These are phyloP conservation scores for Papilio gigon DNA, from an alignment of 2,888 invertebrate genomes.

Conservation along the genomic window DNA sequence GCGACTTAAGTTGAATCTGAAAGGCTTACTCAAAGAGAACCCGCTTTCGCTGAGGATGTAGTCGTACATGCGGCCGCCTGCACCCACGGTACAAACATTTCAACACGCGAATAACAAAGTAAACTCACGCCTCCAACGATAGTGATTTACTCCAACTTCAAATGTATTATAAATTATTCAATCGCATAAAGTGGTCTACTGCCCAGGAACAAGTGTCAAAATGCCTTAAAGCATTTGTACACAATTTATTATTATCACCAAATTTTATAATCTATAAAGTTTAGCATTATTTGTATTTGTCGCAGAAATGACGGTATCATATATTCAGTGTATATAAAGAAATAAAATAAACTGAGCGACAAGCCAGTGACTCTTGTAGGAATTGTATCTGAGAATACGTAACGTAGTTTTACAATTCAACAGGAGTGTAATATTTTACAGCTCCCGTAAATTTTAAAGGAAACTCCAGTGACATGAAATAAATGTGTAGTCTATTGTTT, in stretches of 20 bases:
- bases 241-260: background rate
- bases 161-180: conserved; percentile 12
- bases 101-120: conserved; percentile 30
- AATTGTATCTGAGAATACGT: conserved; percentile 4
- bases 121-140: conserved; percentile 18
- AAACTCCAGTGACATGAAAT: conserved; percentile 32
- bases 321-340: background rate
- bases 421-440: conserved; percentile 32
- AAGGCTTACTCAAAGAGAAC: conserved; percentile 32
- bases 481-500: conserved; percentile 37
- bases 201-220: background rate
- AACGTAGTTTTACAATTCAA: conserved; percentile 32
- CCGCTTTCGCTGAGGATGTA: conserved; percentile 30
- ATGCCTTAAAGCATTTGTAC: too few relatives aligned
- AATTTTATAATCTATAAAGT: background rate
- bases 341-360: background rate
- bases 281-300: background rate
- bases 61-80: conserved; percentile 30
- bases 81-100: conserved; percentile 32
- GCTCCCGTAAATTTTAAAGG: conserved; percentile 29
- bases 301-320: background rate
- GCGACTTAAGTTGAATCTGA: conserved; percentile 36
- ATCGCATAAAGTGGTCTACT: background rate
- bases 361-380: background rate
- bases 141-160: conserved; percentile 13